Percentiles rank a stretch among this genome's conserved stretches.
These are phyloP conservation scores for Epirrhoe tristata DNA, from an alignment of 2,888 invertebrate genomes.

Conservation along the genomic window DNA sequence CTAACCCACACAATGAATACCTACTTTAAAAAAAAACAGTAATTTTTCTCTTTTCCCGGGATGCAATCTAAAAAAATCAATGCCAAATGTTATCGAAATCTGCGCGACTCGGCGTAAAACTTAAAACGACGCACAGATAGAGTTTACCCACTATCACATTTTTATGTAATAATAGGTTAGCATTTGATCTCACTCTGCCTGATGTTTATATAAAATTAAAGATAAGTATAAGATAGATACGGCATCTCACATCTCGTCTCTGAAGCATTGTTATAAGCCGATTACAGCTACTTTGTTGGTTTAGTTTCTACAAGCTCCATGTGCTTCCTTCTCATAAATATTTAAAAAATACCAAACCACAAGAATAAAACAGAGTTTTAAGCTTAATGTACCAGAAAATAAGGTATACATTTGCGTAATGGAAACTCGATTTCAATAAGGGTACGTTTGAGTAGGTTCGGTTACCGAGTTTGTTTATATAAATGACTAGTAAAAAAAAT, in stretches of 20 bases:
- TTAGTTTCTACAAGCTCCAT: neutral
- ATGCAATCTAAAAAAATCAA: too few relatives aligned
- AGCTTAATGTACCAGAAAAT: neutral
- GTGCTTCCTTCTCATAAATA: constrained; percentile 12
- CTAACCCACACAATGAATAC: too few relatives aligned
- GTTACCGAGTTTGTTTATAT: constrained; percentile 31
- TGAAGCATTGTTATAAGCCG: constrained; percentile 1
- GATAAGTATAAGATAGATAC: neutral
- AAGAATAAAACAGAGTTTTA: neutral
- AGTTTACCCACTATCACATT: too few relatives aligned
- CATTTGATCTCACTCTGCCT: too few relatives aligned
- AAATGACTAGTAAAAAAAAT: constrained; percentile 34
- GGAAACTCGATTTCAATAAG: neutral
- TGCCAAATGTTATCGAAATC: too few relatives aligned
- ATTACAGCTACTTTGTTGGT: constrained; percentile 4
- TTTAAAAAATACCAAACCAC: constrained; percentile 11
- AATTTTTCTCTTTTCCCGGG: too few relatives aligned
- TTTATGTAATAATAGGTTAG: too few relatives aligned
- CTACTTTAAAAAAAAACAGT: too few relatives aligned
- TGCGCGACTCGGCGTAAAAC: too few relatives aligned
- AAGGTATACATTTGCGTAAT: constrained; percentile 1
- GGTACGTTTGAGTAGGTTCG: constrained; percentile 6
- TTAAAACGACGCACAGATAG: too few relatives aligned
- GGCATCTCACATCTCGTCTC: neutral
- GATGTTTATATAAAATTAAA: too few relatives aligned